Evolutionary conservation across 2,113 vertebrate genomes (phyloP), one percentile per base, ranked within the genome.

Genomic region (Oenanthe melanoleuca): DNA sequence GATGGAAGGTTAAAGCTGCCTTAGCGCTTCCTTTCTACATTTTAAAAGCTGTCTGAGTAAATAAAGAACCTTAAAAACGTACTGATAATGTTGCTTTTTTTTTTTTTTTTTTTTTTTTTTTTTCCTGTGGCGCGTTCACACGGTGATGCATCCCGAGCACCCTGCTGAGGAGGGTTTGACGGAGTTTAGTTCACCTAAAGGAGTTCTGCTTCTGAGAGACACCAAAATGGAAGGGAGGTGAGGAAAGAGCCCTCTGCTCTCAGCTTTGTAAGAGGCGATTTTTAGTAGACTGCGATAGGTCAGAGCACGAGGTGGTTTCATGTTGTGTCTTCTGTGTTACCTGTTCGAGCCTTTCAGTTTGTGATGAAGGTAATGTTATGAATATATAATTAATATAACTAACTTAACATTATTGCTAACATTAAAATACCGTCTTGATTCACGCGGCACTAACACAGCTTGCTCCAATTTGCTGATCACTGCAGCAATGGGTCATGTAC

Each of bases 131-230:
- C 0, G 0, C 4, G 2, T 34, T 47, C 16, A 14, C 6, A 11
- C 2, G 2, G 11, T 0, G 1, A 20, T 14, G 9, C 5, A 3
- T 15, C n/a, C 5, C 0, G 0, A 10, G 23, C 1, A 11, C 8
- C 4, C 8, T 23, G 29, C 29, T 6, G 31, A 12, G 24, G 24
- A 11, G 33, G 25, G 8, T 7, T 18, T 26, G 10, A 16, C 3
- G 6, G 14, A 8, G 4, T 14, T 17, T 3, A 3, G 11, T 19
- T 61, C 7, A 6, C 17, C 33, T n/a, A 3, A 24, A 18, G 1
- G 7, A 29, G 13, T 5, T 8, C 25, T 40, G 15, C 5, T 55
- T 12, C 33, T 10, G 12, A 29, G 34, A 25, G 3, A 34, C 24
- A 40, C 4, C 4, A 1, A 33, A 40, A 7, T 9, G 21, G 31